Conservation (phyloP, 2,797 vertebrate genomes). For the Melanotaenia parkinsoni region DNA sequence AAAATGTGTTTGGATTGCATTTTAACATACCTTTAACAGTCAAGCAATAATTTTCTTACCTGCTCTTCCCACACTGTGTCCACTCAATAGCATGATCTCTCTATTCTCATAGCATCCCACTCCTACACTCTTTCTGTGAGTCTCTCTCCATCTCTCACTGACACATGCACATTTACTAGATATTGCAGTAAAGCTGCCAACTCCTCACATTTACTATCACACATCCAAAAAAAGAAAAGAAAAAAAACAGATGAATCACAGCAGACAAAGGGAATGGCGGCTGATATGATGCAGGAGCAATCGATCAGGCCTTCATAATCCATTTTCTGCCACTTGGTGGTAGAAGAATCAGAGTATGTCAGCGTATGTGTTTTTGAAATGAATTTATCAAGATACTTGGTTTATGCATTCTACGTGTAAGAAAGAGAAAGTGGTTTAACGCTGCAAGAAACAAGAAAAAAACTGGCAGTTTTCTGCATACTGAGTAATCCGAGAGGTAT, state of each 20-base stretch:
- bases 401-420: constrained; percentile 12
- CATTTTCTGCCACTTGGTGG: constrained; percentile 70
- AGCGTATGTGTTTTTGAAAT: constrained; percentile 37
- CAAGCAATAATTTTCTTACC: constrained; percentile 62
- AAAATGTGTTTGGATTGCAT: constrained; percentile 25
- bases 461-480: constrained; percentile 21
- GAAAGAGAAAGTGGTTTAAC: constrained; percentile 25
- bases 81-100: constrained; percentile 58
- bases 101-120: constrained; percentile 64
- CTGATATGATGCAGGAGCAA: constrained; percentile 67
- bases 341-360: constrained; percentile 55
- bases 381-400: constrained; percentile 27
- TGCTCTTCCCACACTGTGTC: constrained; percentile 68
- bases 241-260: constrained; percentile 67
- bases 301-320: constrained; percentile 72
- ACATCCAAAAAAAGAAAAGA: constrained; percentile 38
- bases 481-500: constrained; percentile 24
- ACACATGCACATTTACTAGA: constrained; percentile 61
- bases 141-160: constrained; percentile 51
- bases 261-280: constrained; percentile 58
- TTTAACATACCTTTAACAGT: constrained; percentile 54
- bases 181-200: constrained; percentile 67
- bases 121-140: constrained; percentile 57
- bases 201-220: constrained; percentile 60
- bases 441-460: constrained; percentile 27